Evolutionary conservation across 2,113 vertebrate genomes (phyloP).

Genomic region (Rattus rattus): DNA sequence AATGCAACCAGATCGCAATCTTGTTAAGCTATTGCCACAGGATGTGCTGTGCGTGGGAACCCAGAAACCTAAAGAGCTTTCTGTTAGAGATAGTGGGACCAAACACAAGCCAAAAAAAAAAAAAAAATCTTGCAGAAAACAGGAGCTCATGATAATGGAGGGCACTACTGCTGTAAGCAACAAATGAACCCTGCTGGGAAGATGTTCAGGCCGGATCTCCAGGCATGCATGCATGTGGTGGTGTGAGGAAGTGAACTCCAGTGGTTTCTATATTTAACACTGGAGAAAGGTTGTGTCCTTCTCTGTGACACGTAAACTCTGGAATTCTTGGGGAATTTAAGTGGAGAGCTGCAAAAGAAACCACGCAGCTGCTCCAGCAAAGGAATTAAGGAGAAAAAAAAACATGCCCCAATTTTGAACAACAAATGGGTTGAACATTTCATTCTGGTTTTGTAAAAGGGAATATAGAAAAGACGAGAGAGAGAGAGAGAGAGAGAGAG

Average conservation of each 20-base stretch:
- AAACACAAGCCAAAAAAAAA: not conserved
- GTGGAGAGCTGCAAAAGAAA: not conserved
- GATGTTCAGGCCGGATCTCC: not conserved
- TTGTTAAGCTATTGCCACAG: not conserved
- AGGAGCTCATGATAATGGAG: not conserved
- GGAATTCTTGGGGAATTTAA: not conserved
- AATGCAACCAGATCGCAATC: not conserved
- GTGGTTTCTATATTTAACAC: not conserved
- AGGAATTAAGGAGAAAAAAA: not conserved
- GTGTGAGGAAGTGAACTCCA: not conserved
- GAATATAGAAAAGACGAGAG: not conserved
- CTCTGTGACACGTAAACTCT: not conserved
- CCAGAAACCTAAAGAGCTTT: not conserved
- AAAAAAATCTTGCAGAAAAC: not conserved
- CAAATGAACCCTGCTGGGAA: not conserved
- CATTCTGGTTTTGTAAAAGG: not conserved
- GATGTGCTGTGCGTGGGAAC: not conserved
- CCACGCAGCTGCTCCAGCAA: not conserved
- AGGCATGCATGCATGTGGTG: too few species aligned
- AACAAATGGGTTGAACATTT: not conserved
- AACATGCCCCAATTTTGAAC: not conserved
- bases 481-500: too few species aligned
- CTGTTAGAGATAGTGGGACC: not conserved
- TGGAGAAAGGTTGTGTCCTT: not conserved
- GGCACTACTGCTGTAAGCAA: fast-evolving